Conservation (phyloP, 2,797 vertebrate genomes). For the Falco concolor region DNA sequence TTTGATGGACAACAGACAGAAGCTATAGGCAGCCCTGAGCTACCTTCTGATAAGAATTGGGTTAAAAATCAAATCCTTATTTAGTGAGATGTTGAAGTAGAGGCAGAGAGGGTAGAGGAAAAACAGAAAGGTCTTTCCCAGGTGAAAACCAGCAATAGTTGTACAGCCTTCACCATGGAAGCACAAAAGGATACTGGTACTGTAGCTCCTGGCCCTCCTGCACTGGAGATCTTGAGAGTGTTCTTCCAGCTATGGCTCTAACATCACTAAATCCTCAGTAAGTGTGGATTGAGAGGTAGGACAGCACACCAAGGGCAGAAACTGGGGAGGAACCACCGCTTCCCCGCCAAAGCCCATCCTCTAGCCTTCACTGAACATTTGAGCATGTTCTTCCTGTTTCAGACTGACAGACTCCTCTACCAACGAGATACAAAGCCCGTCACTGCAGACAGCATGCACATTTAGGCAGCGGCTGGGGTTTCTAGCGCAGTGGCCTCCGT, state of each 20-base stretch:
- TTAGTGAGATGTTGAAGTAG: background rate
- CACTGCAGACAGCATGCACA: accelerated
- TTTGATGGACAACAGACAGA: background rate
- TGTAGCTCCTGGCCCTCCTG: background rate
- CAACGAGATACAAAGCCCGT: accelerated
- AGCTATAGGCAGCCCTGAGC: background rate
- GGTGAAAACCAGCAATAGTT: background rate
- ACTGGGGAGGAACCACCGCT: background rate
- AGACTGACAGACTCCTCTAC: no score
- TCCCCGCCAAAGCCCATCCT: background rate
- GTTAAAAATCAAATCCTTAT: background rate
- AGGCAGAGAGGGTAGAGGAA: background rate
- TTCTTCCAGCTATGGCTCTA: background rate
- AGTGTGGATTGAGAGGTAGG: background rate
- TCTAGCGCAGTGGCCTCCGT: accelerated
- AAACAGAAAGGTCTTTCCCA: background rate
- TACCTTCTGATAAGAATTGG: background rate
- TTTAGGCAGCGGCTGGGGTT: accelerated
- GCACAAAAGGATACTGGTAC: background rate
- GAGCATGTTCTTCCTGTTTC: background rate
- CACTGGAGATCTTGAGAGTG: background rate
- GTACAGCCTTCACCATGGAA: background rate
- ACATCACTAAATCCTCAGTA: background rate
- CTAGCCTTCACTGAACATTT: background rate
- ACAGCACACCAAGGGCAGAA: background rate